Evolutionary conservation across 1,140 invertebrate genomes (phyloP).

Genomic region (Heterodera schachtii): DNA sequence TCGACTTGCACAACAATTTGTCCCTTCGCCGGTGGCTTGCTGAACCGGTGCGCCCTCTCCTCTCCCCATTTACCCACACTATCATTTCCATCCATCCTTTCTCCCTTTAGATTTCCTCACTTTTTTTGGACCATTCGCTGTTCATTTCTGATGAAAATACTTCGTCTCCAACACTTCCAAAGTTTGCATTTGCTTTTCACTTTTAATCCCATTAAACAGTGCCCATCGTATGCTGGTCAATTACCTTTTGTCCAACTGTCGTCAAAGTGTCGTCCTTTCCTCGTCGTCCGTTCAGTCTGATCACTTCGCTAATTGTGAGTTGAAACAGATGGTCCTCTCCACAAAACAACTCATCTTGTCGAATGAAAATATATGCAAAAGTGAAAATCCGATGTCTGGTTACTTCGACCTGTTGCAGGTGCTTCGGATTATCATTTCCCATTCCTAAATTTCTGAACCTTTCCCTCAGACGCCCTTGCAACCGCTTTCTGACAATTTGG

Average conservation of each 20-base stretch:
- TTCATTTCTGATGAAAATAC: slow-evolving; percentile 2
- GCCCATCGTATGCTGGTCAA: slow-evolving; percentile 15
- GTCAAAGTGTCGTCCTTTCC: slow-evolving; percentile 8
- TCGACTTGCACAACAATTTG: not conserved
- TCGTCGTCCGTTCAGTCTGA: slow-evolving; percentile 1
- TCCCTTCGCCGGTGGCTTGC: slow-evolving; percentile 48
- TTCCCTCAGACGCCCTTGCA: slow-evolving; percentile 67
- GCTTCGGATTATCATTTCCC: not conserved
- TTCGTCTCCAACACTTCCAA: slow-evolving; percentile 6
- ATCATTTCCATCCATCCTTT: not conserved
- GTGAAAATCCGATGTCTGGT: slow-evolving; percentile 22
- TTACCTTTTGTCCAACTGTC: slow-evolving; percentile 5
- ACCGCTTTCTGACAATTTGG: slow-evolving; percentile 91
- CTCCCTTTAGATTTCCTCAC: slow-evolving; percentile 18
- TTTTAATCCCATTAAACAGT: not conserved
- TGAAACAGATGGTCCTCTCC: not conserved
- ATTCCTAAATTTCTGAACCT: no score
- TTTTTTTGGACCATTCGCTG: slow-evolving; percentile 21
- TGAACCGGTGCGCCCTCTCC: slow-evolving; percentile 44
- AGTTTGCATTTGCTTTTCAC: not conserved
- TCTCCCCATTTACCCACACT: not conserved
- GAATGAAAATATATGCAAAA: slow-evolving; percentile 9
- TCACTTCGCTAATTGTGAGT: not conserved
- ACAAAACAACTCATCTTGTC: not conserved
- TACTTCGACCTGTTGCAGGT: slow-evolving; percentile 47